Percentiles rank a stretch among this genome's conserved stretches.
These are phyloP conservation scores for Nycticorax nycticorax DNA, from an alignment of 2,113 vertebrate species.

Conservation along the genomic window DNA sequence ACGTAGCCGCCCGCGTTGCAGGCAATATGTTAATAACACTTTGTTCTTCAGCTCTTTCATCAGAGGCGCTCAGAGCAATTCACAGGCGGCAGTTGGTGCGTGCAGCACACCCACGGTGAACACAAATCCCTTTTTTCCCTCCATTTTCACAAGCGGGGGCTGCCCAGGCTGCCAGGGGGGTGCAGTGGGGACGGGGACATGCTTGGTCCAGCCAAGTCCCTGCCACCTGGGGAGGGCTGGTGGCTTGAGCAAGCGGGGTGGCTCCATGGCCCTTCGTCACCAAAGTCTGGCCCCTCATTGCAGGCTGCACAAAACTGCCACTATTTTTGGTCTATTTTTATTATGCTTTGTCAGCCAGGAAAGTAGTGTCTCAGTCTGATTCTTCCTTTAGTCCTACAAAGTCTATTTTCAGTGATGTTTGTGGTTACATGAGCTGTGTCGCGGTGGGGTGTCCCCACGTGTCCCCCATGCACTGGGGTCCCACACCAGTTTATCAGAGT, in stretches of 20 bases:
- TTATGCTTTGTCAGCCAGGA: neutral
- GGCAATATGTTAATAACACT: neutral
- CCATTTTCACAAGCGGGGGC: neutral
- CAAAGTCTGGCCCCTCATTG: neutral
- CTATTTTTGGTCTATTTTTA: neutral
- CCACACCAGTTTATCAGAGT: rapidly evolving
- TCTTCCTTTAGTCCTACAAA: neutral
- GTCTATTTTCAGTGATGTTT: no score
- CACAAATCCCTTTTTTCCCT: neutral
- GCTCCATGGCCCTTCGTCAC: neutral
- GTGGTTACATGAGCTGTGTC: neutral
- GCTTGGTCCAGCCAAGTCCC: neutral
- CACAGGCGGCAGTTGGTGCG: neutral
- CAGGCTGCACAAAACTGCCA: neutral
- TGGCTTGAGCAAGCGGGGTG: neutral
- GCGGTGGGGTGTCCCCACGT: rapidly evolving
- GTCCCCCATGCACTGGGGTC: neutral
- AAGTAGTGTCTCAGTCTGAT: neutral
- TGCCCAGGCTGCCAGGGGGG: neutral
- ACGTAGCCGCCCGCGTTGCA: neutral
- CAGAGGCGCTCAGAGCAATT: neutral
- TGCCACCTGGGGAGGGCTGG: rapidly evolving
- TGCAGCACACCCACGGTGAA: neutral
- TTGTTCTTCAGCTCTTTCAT: neutral
- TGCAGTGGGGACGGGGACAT: rapidly evolving